Evolutionary conservation across 2,888 invertebrate species (phyloP), one percentile per base, ranked within the genome.

Genomic region (Zaprionus lineosus): DNA sequence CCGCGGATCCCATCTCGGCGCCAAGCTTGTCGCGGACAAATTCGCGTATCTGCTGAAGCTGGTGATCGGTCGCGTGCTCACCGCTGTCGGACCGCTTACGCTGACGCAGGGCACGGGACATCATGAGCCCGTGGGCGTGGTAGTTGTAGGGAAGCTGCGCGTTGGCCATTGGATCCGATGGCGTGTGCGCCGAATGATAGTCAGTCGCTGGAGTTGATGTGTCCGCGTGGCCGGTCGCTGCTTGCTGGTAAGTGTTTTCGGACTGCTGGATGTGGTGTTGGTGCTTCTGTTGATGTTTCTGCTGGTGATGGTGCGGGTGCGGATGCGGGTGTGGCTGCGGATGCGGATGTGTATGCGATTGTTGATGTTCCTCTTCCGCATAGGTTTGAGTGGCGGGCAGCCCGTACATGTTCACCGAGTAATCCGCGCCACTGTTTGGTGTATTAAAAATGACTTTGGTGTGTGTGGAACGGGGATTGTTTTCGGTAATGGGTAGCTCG

Each of bases 381-480:
- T 78, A 77, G 2, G 87, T 81, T 11, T 75, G 67, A 11, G 88
- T 82, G 5, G 88, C 84, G 15, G 86, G 86, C 39, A 88, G 47
- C 0, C 74, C 63, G 18, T 88, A 87, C 55, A 70, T 74, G 2
- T 77, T 60, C 16, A 61, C 28, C 1, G 83, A 74, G 43, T 88
- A 81, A 40, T 88, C 87, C 5, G 69, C 63, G 1, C 53, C 62
- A 18, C 56, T 56, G 34, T 47, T 48, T 14, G 52, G 71, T 0
- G 67, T 6, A 24, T 87, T 88, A 58, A 90, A 90, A 39, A 87
- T 69, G 6, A 90, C 89, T 51, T 88, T 89, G 2, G 90, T 90
- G 61, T 90, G 90, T 0, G 89, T 88, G 40, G 76, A 47, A 1
- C 89, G 83, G 0, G 90, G 90, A 78, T 86, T 89, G 58, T 90